Conservation (phyloP, 2,113 vertebrate genomes). For the Vulpes vulpes region DNA sequence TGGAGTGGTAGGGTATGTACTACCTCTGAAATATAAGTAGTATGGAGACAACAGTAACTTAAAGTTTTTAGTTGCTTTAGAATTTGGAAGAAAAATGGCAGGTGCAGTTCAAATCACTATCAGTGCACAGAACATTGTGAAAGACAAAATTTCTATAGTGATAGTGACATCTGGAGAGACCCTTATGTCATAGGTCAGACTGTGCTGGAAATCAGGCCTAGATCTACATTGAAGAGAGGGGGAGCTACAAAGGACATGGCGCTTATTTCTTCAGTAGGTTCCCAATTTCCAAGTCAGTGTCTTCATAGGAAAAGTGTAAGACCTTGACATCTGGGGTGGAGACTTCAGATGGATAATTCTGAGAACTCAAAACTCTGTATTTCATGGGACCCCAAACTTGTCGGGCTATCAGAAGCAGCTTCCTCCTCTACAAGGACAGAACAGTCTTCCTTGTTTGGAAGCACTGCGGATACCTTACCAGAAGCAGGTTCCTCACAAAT, state of each 20-base stretch:
- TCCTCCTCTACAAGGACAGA: neutral
- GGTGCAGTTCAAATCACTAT: neutral
- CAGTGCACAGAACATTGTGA: neutral
- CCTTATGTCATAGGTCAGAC: neutral
- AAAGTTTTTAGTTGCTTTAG: neutral
- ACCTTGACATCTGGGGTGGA: neutral
- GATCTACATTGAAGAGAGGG: neutral
- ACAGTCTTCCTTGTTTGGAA: neutral
- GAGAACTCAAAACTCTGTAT: neutral
- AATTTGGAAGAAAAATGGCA: neutral
- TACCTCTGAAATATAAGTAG: neutral
- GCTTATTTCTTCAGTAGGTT: neutral
- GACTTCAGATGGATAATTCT: neutral
- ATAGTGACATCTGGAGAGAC: neutral
- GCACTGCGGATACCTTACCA: neutral
- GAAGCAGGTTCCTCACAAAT: neutral
- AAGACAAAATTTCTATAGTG: neutral
- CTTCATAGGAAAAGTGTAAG: neutral
- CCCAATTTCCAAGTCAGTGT: neutral
- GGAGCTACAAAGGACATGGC: neutral
- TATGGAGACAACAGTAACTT: neutral
- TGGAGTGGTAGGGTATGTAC: neutral
- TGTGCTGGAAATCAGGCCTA: neutral
- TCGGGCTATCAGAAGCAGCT: neutral
- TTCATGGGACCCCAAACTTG: neutral